Evolutionary conservation across 2,888 invertebrate genomes (phyloP).

Genomic region (Aleiodes testaceus): DNA sequence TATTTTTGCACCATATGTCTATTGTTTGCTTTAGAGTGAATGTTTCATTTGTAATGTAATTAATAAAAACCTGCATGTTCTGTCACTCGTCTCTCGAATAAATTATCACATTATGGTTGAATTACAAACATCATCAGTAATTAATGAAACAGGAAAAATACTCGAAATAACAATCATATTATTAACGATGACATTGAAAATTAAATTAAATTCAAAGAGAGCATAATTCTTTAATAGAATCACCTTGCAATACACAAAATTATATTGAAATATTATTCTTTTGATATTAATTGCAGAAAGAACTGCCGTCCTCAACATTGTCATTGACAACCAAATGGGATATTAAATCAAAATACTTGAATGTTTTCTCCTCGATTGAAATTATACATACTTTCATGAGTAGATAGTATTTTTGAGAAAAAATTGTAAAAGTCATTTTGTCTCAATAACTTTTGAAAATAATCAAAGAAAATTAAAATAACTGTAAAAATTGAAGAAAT

Average conservation of each 20-base stretch:
- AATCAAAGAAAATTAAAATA: neutral
- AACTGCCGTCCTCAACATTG: conserved; percentile 67
- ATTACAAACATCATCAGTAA: conserved; percentile 10
- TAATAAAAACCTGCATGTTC: conserved; percentile 10
- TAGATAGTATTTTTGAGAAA: neutral
- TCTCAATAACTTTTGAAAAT: conserved; percentile 38
- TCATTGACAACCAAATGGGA: conserved; percentile 66
- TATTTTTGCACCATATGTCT: conserved; percentile 47
- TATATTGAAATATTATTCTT: conserved; percentile 42
- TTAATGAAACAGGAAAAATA: neutral
- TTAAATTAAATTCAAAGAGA: neutral
- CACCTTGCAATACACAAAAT: conserved; percentile 1
- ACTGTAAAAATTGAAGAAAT: too few relatives aligned
- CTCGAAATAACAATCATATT: neutral
- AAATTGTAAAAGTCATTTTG: conserved; percentile 41
- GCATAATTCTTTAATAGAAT: conserved; percentile 47
- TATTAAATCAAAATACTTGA: conserved; percentile 39
- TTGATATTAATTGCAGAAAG: conserved; percentile 63
- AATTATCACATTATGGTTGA: conserved; percentile 3
- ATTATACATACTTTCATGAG: conserved; percentile 17
- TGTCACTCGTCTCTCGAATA: conserved; percentile 24
- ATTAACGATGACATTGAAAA: neutral
- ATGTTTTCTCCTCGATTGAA: conserved; percentile 40
- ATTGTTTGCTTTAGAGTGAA: conserved; percentile 26
- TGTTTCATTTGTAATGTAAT: conserved; percentile 8